These are phyloP conservation scores for Tenualosa ilisha DNA, from an alignment of 2,797 vertebrate species.

Conservation along the genomic window DNA sequence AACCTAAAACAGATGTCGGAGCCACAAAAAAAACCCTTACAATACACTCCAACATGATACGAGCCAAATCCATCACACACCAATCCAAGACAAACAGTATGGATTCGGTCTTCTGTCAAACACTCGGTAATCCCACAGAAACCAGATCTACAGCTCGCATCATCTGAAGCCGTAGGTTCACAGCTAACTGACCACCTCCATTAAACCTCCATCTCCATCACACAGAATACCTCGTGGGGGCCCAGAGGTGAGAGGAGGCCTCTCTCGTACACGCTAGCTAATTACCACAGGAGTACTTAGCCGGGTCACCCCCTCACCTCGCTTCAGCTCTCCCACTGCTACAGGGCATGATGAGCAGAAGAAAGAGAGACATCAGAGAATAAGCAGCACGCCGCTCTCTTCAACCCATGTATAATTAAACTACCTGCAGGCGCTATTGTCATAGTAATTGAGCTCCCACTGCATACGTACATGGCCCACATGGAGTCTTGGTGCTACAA, in stretches of 20 bases:
- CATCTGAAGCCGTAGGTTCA: not conserved
- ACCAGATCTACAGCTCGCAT: not conserved
- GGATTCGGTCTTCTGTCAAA: not conserved
- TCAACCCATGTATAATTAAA: slow-evolving; percentile 68
- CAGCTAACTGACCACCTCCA: not conserved
- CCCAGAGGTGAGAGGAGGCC: not conserved
- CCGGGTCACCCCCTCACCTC: not conserved
- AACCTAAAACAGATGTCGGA: slow-evolving; percentile 9
- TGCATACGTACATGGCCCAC: not conserved
- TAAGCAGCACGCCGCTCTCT: slow-evolving; percentile 15
- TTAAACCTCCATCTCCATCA: slow-evolving; percentile 5
- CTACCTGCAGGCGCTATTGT: slow-evolving; percentile 61
- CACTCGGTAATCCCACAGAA: not conserved
- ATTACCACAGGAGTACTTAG: slow-evolving; percentile 12
- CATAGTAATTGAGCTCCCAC: slow-evolving; percentile 53
- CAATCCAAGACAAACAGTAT: not conserved
- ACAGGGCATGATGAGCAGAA: not conserved
- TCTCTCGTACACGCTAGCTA: not conserved
- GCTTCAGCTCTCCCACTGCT: not conserved
- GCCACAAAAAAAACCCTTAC: not conserved
- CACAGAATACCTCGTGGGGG: not conserved
- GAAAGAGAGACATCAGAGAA: slow-evolving; percentile 27
- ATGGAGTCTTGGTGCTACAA: slow-evolving; percentile 41
- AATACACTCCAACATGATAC: not conserved
- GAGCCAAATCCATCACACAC: not conserved